Evolutionary conservation across 2,113 vertebrate genomes (phyloP).

Genomic region (Pteronura brasiliensis): DNA sequence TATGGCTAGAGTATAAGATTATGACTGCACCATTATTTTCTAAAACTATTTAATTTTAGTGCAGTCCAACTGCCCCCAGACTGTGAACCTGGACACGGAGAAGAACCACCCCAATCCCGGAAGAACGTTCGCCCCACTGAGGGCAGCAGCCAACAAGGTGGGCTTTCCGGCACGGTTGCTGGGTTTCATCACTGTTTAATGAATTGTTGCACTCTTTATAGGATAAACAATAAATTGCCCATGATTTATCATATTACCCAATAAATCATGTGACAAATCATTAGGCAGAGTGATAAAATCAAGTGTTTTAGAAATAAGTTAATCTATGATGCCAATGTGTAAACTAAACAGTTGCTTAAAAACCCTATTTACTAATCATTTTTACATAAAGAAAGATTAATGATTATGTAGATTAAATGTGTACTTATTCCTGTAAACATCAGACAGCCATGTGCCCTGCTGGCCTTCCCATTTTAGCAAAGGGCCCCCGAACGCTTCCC

Average conservation of each 20-base stretch:
- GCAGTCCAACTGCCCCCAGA: slow-evolving; percentile 47
- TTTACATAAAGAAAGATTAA: slow-evolving; percentile 87
- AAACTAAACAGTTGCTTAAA: slow-evolving; percentile 88
- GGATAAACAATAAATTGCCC: slow-evolving; percentile 88
- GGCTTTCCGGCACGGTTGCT: slow-evolving; percentile 69
- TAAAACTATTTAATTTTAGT: slow-evolving; percentile 76
- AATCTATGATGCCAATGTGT: slow-evolving; percentile 87
- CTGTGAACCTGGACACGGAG: slow-evolving; percentile 41
- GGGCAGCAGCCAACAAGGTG: slow-evolving; percentile 61
- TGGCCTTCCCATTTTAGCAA: slow-evolving; percentile 54
- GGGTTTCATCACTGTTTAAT: slow-evolving; percentile 84
- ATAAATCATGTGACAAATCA: slow-evolving; percentile 90
- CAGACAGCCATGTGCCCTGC: slow-evolving; percentile 70
- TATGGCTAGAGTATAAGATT: slow-evolving; percentile 78
- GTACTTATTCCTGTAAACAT: slow-evolving; percentile 82
- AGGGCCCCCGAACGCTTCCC: neutral
- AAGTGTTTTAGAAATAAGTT: slow-evolving; percentile 91
- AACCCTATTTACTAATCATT: slow-evolving; percentile 87
- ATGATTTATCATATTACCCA: slow-evolving; percentile 87
- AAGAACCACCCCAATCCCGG: neutral
- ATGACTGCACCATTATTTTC: slow-evolving; percentile 79
- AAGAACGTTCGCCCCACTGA: neutral
- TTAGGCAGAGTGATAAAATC: slow-evolving; percentile 90
- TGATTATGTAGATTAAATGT: slow-evolving; percentile 86
- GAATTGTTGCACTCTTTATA: slow-evolving; percentile 87